Percentiles rank a stretch among this genome's conserved stretches.
Evolutionary conservation across 1,140 invertebrate genomes (phyloP).

Genomic region (Oryctes rhinoceros): DNA sequence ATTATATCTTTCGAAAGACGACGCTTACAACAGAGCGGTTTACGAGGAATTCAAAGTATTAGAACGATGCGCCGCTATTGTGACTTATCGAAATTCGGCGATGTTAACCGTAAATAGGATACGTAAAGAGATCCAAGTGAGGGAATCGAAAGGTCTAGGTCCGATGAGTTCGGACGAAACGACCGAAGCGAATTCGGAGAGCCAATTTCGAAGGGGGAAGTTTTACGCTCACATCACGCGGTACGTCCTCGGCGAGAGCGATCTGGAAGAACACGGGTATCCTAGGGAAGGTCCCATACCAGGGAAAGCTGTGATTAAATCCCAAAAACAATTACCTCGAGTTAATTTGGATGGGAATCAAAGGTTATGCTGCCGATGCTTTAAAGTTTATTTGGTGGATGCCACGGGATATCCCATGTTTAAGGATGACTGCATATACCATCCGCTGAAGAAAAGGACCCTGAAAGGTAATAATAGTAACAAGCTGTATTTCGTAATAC

Average conservation of each 20-base stretch:
- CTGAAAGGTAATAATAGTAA: slow-evolving; percentile 63
- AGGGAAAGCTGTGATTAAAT: slow-evolving; percentile 70
- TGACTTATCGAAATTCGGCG: slow-evolving; percentile 86
- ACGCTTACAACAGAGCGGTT: slow-evolving; percentile 77
- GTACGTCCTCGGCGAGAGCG: slow-evolving; percentile 74
- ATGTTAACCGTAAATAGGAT: slow-evolving; percentile 81
- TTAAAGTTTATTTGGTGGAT: slow-evolving; percentile 79
- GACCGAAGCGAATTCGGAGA: slow-evolving; percentile 50
- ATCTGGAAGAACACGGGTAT: slow-evolving; percentile 86
- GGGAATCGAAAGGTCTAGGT: slow-evolving; percentile 56
- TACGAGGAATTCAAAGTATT: slow-evolving; percentile 82
- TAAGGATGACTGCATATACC: slow-evolving; percentile 87
- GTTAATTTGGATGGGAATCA: slow-evolving; percentile 71
- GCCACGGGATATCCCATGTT: slow-evolving; percentile 75
- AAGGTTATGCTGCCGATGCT: slow-evolving; percentile 84
- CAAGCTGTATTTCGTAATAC: too few species aligned
- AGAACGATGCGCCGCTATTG: slow-evolving; percentile 78
- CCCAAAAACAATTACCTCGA: slow-evolving; percentile 66
- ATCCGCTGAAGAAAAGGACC: slow-evolving; percentile 86
- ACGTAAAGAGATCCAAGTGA: slow-evolving; percentile 68
- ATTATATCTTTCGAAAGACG: slow-evolving; percentile 73
- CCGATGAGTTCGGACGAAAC: slow-evolving; percentile 45
- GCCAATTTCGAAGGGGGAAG: slow-evolving; percentile 62
- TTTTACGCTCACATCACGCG: slow-evolving; percentile 65
- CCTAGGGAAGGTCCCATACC: slow-evolving; percentile 73